Evolutionary conservation across 2,888 invertebrate species (phyloP), one percentile per base, ranked within the genome.

Genomic region (Agonopterix arenella): DNA sequence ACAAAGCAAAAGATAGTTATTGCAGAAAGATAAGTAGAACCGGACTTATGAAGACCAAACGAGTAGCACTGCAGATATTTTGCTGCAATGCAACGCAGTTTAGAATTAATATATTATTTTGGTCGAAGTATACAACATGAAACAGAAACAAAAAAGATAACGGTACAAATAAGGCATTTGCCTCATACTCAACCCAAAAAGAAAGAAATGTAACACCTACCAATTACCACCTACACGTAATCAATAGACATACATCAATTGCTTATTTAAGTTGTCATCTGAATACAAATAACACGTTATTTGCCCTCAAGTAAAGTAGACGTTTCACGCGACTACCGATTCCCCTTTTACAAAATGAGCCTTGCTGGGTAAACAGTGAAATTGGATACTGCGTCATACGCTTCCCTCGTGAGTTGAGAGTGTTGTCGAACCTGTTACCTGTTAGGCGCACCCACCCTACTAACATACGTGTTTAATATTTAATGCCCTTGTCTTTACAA

Each of bases 301-400:
- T 59, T 61, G 54, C 57, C 54, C 54, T 53, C 56, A 55, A 56
- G 52, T 60, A 59, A 55, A 52, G 50, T 52, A 58, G 60, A 62
- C 64, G 62, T 57, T 58, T 59, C 62, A 59, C 62, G 67, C 65
- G 68, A 67, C 58, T 58, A 55, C 61, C 56, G 62, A 59, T 65
- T 63, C 68, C 67, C 69, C 63, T 67, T 60, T 61, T 58, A 63
- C 66, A 63, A 66, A 65, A 68, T 62, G 63, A 68, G 66, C 63
- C 58, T 55, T 57, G 61, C 61, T 59, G 60, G 62, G 72, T 70
- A 71, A 70, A 71, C 66, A 74, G 55, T 57, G 73, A 68, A 68
- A 72, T 72, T 68, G 65, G 70, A 73, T 69, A 70, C 62, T 61
- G 59, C 63, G 60, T 63, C 59, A 53, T 60, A 60, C 58, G 58